A percentile compares a stretch with the other conserved stretches of the same genome.
phyloP scores from a whole-genome alignment of 2,113 vertebrate genomes.

The Noturus placidus region DNA sequence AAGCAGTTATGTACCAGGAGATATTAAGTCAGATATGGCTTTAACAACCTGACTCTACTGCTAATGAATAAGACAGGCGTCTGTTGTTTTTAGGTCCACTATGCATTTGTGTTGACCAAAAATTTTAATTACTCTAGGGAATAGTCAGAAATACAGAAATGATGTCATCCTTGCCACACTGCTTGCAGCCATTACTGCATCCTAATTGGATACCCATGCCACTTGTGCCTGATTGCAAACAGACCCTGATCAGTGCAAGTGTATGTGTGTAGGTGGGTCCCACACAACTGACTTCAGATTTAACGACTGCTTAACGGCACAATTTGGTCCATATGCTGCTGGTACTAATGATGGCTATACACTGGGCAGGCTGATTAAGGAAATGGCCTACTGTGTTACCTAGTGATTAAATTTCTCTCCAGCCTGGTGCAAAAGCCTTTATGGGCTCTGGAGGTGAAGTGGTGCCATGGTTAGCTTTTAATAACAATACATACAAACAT shows the following conservation, averaged over 20 bases:
- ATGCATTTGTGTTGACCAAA: not conserved
- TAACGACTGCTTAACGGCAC: conserved; percentile 58
- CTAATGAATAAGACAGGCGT: not conserved
- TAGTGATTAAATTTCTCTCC: conserved; percentile 22
- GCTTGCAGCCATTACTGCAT: not conserved
- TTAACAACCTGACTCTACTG: not conserved
- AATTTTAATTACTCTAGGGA: not conserved
- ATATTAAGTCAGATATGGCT: not conserved
- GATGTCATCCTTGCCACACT: conserved; percentile 40
- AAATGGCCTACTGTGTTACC: conserved; percentile 8
- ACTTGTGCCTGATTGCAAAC: conserved; percentile 62
- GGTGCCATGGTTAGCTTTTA: not conserved
- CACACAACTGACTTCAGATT: conserved; percentile 35
- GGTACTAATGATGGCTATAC: conserved; percentile 68
- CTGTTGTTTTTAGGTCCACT: not conserved
- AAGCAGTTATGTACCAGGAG: not conserved
- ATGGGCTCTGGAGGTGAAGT: conserved; percentile 30
- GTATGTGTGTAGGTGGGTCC: conserved; percentile 29
- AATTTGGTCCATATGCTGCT: conserved; percentile 51
- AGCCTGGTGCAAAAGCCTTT: conserved; percentile 4
- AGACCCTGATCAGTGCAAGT: conserved; percentile 60
- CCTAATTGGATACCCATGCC: conserved; percentile 52
- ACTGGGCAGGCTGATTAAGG: conserved; percentile 50
- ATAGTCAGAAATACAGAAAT: conserved; percentile 23
- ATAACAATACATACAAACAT: not conserved